Base-by-base conservation (phyloP, 2,113 vertebrate genomes). In the Proteles cristata region DNA sequence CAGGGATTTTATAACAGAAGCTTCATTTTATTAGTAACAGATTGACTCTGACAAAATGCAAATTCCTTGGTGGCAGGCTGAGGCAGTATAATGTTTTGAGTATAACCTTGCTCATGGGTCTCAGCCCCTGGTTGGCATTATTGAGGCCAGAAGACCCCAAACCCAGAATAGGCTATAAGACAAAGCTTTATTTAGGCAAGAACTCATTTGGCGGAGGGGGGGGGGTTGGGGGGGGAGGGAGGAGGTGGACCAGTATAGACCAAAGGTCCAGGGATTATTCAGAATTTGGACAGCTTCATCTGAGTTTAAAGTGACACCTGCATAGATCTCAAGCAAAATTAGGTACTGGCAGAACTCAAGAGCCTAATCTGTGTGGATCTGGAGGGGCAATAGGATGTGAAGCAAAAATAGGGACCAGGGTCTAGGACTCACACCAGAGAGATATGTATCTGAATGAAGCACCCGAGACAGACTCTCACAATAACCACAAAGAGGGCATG, bases 11-110 rank as follows among this genome's bases (percentile, higher is more conserved):
- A n/a, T 35, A 90, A 71, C 19, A 63, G 21, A 50, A 68, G 3
- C 35, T 96, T 92, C 39, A 61, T 82, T 94, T 90, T 61, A 65
- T 86, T 94, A 81, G 28, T 33, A 76, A 89, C 39, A 93, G 65
- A 74, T 31, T 85, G 58, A 74, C 48, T 90, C 28, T 87, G 55
- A 80, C 9, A 82, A 90, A 90, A 94, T 16, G 7, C 16, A 86
- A 48, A 81, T 39, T 65, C 23, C 9, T 76, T 71, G 58, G 10
- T 48, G 50, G 9, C 19, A 85, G 50, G 8, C 15, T 33, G 31
- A 69, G 31, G 15, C 19, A n/a, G 21, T 61, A 6, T 77, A 45
- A 48, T 3, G 14, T 73, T 90, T 87, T 73, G 87, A 91, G 33
- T 23, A 35, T 77, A 48, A 77, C 26, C 26, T 77, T 73, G 28